Percentiles rank a stretch among this genome's conserved stretches.
Conservation (phyloP, 23 tunicate species). For the Styela clava region DNA sequence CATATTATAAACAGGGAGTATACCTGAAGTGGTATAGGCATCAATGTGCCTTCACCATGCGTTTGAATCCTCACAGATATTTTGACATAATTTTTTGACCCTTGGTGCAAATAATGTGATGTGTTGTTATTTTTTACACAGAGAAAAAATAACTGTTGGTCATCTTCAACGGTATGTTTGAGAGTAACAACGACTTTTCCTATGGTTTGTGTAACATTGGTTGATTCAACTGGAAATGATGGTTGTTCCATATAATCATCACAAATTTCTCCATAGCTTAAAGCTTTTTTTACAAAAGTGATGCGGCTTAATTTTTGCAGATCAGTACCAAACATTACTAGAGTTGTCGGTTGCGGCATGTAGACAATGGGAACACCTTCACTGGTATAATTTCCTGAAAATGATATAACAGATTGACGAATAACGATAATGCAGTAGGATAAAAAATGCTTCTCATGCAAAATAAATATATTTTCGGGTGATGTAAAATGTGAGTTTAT, state of each 20-base stretch:
- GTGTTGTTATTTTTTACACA: conserved; percentile 44
- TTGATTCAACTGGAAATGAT: conserved; percentile 26
- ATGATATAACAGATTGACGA: background rate
- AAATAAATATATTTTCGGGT: too few species aligned
- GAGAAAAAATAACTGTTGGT: conserved; percentile 27
- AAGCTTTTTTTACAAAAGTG: conserved; percentile 24
- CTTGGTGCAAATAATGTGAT: conserved; percentile 49
- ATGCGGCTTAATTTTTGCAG: conserved; percentile 28
- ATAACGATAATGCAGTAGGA: too few species aligned
- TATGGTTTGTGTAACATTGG: conserved; percentile 5
- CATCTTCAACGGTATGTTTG: background rate
- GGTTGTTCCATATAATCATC: conserved; percentile 48
- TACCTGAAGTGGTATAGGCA: conserved; percentile 86
- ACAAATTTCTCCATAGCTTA: conserved; percentile 27
- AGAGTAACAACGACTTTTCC: conserved; percentile 24
- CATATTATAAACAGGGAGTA: too few species aligned
- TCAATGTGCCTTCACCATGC: background rate
- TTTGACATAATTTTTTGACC: conserved; percentile 39
- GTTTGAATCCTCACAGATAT: conserved; percentile 28
- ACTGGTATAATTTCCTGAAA: conserved; percentile 32
- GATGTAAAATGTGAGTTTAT: too few species aligned
- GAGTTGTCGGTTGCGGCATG: conserved; percentile 3
- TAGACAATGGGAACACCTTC: conserved; percentile 18
- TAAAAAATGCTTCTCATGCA: too few species aligned
- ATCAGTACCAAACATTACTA: conserved; percentile 41